Base-by-base conservation (phyloP, 2,797 vertebrate species). In the Gymnoscopelus microlampas region DNA sequence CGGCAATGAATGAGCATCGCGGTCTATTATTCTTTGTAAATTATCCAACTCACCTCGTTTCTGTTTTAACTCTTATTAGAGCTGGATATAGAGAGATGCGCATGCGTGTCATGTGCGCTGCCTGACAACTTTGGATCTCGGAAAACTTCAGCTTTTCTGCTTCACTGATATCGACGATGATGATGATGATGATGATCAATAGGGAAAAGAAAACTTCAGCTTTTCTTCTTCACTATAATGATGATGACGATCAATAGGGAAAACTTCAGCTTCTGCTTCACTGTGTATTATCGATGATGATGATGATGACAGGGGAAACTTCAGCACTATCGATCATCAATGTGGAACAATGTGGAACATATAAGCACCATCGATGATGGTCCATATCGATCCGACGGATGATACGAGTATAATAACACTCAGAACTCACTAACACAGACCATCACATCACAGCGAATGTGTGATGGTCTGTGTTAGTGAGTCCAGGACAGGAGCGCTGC, bases 41-140 rank as follows among this genome's bases (percentile, higher is more conserved):
- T 86, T 86, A 88, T 92, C 91, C 87, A 93, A 95, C 94, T 95
- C 93, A 95, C 94, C 94, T 95, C 93, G 93, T 94, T 94, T 94
- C 91, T 94, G 91, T 94, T 93, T 91, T 93, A 94, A 94, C 94
- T 95, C 94, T 95, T 94, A 95, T 94, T 92, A 87, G 92, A 94
- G 93, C 93, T 90, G 92, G 91, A 89, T 86, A 86, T 86, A 86
- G 83, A 64, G 67, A 71, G 79, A 66, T 90, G 93, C 94, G 94
- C 94, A 95, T 95, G 94, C 94, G 94, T 84, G 65, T 3, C 69
- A 81, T 87, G 88, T 88, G 88, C 88, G 93, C 92, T 85, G 91
- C 83, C 89, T 91, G 92, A 92, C 92, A 95, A 95, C 91, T 95
- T 94, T 92, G 89, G 88, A 77, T 85, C 88, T 91, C 74, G 83